phyloP scores from a whole-genome alignment of 2,797 vertebrate species.

The Cyclura pinguis region DNA sequence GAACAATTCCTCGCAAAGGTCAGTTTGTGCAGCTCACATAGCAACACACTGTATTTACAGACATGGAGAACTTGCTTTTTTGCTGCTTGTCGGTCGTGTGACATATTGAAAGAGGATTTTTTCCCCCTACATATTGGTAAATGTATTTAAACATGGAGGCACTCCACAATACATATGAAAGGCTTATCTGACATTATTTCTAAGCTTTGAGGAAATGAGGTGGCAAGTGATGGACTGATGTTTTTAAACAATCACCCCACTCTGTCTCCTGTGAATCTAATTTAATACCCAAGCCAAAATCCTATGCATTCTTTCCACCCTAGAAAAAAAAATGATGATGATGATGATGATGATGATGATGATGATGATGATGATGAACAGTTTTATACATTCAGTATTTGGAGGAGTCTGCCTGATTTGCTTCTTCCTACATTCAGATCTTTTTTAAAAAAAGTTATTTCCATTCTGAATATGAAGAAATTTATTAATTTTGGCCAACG shows the following conservation, averaged over 20 bases:
- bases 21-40: conserved; percentile 19
- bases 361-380: too few species aligned
- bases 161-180: conserved; percentile 5
- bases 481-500: too few species aligned
- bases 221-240: neutral
- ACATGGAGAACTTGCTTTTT: conserved; percentile 48
- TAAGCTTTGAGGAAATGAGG: conserved; percentile 47
- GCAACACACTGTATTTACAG: conserved; percentile 46
- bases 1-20: conserved; percentile 66
- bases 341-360: too few species aligned
- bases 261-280: neutral
- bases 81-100: conserved; percentile 39
- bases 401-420: too few species aligned
- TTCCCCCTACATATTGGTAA: conserved; percentile 17
- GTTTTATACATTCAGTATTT: neutral
- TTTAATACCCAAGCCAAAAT: conserved; percentile 25
- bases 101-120: conserved; percentile 52
- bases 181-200: conserved; percentile 14
- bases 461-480: too few species aligned
- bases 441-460: too few species aligned
- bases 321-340: neutral
- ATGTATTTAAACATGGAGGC: conserved; percentile 37
- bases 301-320: neutral
- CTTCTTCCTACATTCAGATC: too few species aligned
- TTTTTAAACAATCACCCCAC: conserved; percentile 14